Conservation (phyloP, 2,113 vertebrate species). For the Cephalophus harveyi region DNA sequence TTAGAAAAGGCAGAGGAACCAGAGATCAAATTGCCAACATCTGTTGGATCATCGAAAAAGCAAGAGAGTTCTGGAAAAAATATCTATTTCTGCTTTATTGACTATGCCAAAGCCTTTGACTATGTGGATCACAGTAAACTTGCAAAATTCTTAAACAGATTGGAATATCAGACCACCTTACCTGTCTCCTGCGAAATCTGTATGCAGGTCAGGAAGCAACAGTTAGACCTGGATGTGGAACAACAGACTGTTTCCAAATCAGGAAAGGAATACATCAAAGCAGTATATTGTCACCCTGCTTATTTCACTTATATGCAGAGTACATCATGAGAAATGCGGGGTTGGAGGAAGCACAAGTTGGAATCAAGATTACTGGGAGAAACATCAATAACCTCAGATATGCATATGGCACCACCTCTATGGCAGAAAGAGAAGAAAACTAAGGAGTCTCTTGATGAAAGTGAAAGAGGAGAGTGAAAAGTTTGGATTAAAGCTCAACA, state of each 20-base stretch:
- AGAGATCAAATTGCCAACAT: not conserved
- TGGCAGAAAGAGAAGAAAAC: not conserved
- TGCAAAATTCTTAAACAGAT: not conserved
- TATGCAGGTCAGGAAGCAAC: not conserved
- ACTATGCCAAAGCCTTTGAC: not conserved
- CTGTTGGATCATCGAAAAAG: not conserved
- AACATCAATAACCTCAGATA: not conserved
- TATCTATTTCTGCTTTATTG: not conserved
- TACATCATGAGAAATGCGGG: not conserved
- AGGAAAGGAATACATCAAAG: not conserved
- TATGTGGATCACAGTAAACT: not conserved
- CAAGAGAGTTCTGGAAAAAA: not conserved
- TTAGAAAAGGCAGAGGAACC: not conserved
- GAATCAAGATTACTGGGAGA: not conserved
- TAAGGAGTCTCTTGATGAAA: not conserved
- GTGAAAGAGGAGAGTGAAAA: not conserved
- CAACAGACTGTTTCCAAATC: not conserved
- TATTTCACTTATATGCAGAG: not conserved
- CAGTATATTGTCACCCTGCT: not conserved
- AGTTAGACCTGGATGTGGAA: not conserved
- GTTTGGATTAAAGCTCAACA: not conserved
- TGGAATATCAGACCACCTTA: not conserved
- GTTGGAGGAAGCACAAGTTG: not conserved
- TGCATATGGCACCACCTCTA: not conserved
- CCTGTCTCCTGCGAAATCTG: not conserved